Evolutionary conservation across 2,797 vertebrate genomes (phyloP), one percentile per base, ranked within the genome.

Genomic region (Falco columbarius): DNA sequence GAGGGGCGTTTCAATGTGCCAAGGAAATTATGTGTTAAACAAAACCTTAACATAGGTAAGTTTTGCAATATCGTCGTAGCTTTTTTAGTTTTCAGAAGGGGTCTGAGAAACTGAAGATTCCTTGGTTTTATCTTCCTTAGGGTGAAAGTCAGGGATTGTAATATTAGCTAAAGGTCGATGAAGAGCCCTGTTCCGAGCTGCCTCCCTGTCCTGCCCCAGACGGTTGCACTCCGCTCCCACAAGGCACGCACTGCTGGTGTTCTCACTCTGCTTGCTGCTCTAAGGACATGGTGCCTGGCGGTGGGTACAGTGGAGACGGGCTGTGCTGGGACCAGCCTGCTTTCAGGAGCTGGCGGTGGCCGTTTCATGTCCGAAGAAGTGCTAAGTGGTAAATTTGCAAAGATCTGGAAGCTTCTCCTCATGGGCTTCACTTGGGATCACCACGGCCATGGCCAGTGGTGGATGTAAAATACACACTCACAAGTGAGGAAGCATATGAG

Each of bases 401-500:
- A 20, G 27, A 6, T 36, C 17, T 27, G 46, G 75, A 46, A 49
- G n/a, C 38, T 22, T 20, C 22, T 65, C 6, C 42, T 38, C 3
- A 1, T 3, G 38, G 56, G 51, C 2, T n/a, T 70, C 67, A 0
- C 56, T 44, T 10, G 71, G n/a, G 51, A 62, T n/a, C 19, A 1
- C 67, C 34, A 0, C 3, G 36, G 22, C 73, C 8, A 0, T 22
- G 42, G 67, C 29, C 23, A 21, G 0, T 1, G 74, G 38, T 13
- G 24, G 42, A 2, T 54, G 54, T 23, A 6, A 46, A 38, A 42
- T 17, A 8, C 11, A 51, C 10, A 7, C 18, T 46, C 40, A 36
- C 9, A 7, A 36, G 7, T 1, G 36, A 80, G 55, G 47, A 22
- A 77, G 14, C 16, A 2, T 3, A 3, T 15, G 36, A 72, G 34